Base-by-base conservation (phyloP, 1,140 invertebrate species). In the Leptinotarsa undecemlineata region DNA sequence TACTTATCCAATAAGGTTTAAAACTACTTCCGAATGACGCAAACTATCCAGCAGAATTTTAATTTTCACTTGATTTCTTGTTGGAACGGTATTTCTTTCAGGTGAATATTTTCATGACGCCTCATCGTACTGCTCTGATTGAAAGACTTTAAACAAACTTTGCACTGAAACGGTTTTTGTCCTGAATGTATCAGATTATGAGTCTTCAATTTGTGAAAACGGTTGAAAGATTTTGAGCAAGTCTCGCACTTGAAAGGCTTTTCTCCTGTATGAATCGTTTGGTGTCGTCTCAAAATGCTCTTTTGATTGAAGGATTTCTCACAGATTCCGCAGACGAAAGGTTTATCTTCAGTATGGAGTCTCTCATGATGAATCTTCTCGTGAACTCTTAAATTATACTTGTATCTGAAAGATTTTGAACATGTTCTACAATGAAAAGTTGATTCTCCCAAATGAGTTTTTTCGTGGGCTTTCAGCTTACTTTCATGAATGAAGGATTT, bases 341-440 rank as follows among this genome's bases (percentile, higher is more conserved):
- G 17, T 64, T 64, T 64, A 19, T 64, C 62, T 5, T 20, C 62
- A 26, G 62, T 64, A 64, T 64, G 21, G 23, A 26, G 20, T 64
- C 62, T 20, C 62, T 23, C 14, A 19, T 64, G 62, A 13, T 64
- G 33, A 42, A 42, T 42, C 33, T 42, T 42, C 33, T 42, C 33
- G 33, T 42, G 33, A 11, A 42, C 33, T 11, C 33, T 42, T 3
- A 42, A 42, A 42, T 86, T 73, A 88, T 87, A 61, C 14, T 61
- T 61, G 60, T 19, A 20, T 42, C 33, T 11, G 33, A 64, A 64
- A 64, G 20, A 15, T 20, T 64, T 64, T 2, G 21, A 23, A 26
- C 62, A 64, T 6, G 20, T 11, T 19, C 20, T 20, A 21, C 62
- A 64, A 64, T 21, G 20, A 20, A 19, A 64, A 15, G 62, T 20